phyloP scores from a whole-genome alignment of 2,797 vertebrate genomes.

The Brachyrhaphis roseni region DNA sequence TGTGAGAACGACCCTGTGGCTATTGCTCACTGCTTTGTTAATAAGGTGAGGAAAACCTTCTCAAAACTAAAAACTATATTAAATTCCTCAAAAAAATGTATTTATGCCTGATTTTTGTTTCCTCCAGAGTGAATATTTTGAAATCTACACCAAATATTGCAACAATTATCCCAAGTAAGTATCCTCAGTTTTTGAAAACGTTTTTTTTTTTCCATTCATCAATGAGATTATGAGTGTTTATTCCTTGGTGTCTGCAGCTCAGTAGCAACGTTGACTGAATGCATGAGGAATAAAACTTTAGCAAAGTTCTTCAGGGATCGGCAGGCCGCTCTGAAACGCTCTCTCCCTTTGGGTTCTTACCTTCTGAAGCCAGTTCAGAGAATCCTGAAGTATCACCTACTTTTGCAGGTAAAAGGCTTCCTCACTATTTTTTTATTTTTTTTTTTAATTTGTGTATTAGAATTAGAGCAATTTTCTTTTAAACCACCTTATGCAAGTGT shows the following conservation, averaged over 20 bases:
- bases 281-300: slow-evolving; percentile 92
- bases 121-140: slow-evolving; percentile 92
- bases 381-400: slow-evolving; percentile 96
- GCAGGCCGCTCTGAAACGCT: slow-evolving; percentile 88
- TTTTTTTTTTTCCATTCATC: neutral
- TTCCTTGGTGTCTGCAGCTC: slow-evolving; percentile 80
- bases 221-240: neutral
- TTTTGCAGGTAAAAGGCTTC: slow-evolving; percentile 87
- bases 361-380: slow-evolving; percentile 96
- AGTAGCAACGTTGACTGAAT: slow-evolving; percentile 90
- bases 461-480: neutral
- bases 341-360: slow-evolving; percentile 92
- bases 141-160: slow-evolving; percentile 98
- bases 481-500: neutral
- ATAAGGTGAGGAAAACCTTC: slow-evolving; percentile 82
- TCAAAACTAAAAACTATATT: slow-evolving; percentile 1
- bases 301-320: slow-evolving; percentile 93
- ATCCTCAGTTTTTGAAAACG: neutral
- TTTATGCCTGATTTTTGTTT: slow-evolving; percentile 37
- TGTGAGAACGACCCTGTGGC: slow-evolving; percentile 92
- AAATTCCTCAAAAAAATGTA: neutral
- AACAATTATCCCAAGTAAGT: slow-evolving; percentile 99
- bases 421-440: neutral
- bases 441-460: neutral
- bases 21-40: slow-evolving; percentile 92